phyloP scores from a whole-genome alignment of 1,140 invertebrate species.

The Thaumatotibia leucotreta region DNA sequence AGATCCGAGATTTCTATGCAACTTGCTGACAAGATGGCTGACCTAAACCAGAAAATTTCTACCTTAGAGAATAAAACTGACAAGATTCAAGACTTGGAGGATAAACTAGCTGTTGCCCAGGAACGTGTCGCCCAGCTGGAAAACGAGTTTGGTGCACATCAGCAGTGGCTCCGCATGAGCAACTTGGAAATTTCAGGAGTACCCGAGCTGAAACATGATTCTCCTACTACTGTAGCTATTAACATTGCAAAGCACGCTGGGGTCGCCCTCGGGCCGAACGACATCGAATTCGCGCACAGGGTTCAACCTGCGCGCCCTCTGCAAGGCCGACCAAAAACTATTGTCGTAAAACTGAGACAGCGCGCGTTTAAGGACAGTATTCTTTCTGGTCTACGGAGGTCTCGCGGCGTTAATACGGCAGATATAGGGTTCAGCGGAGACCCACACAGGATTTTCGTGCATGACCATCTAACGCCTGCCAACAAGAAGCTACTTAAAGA shows the following conservation, averaged over 20 bases:
- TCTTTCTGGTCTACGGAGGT: not conserved
- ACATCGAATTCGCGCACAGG: constrained; percentile 1
- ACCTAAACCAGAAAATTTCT: not conserved
- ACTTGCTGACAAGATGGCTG: not conserved
- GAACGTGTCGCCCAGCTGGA: not conserved
- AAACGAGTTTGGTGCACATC: not conserved
- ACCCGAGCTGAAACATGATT: not conserved
- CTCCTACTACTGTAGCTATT: not conserved
- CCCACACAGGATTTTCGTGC: no score
- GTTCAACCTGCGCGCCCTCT: not conserved
- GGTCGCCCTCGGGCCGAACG: not conserved
- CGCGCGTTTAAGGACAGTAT: not conserved
- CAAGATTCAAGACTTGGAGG: not conserved
- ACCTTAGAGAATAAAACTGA: not conserved
- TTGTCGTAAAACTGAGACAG: not conserved
- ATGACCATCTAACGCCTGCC: no score
- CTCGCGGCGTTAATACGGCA: not conserved
- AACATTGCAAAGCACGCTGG: not conserved
- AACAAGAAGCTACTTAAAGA: no score
- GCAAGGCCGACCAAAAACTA: not conserved
- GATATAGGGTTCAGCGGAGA: not conserved
- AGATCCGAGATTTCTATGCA: not conserved
- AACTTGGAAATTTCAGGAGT: not conserved
- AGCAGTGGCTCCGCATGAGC: not conserved
- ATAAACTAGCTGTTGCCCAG: not conserved